Evolutionary conservation across 2,888 invertebrate species (phyloP).

Genomic region (Drosophila pullipes): DNA sequence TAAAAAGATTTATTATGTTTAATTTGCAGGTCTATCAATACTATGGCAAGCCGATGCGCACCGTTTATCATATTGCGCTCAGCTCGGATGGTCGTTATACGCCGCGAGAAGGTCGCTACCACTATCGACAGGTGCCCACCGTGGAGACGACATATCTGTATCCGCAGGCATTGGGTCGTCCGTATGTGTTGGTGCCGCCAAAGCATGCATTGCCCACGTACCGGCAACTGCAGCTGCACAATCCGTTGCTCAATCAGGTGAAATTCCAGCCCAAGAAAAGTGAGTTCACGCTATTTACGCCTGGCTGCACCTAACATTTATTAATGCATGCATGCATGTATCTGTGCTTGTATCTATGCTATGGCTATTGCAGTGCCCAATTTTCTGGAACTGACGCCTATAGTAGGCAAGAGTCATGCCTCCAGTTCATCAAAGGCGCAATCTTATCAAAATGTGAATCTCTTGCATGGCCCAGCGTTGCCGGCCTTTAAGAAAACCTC

Average conservation of each 20-base stretch:
- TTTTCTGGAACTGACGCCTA: conserved; percentile 68
- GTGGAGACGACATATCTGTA: conserved; percentile 88
- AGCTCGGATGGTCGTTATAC: conserved; percentile 87
- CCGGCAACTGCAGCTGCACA: conserved; percentile 81
- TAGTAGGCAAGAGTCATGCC: conserved; percentile 63
- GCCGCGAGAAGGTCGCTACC: conserved; percentile 86
- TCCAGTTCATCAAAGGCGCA: conserved; percentile 69
- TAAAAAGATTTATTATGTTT: neutral
- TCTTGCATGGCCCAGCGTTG: conserved; percentile 69
- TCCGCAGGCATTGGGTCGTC: conserved; percentile 84
- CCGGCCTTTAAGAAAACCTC: conserved; percentile 62
- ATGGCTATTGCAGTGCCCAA: conserved; percentile 63
- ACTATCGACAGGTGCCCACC: conserved; percentile 84
- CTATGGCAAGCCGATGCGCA: conserved; percentile 79
- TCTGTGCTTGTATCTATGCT: neutral
- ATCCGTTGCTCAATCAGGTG: conserved; percentile 82
- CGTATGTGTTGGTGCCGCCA: conserved; percentile 61
- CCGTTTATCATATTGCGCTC: conserved; percentile 85
- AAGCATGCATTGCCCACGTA: conserved; percentile 80
- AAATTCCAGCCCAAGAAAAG: conserved; percentile 83
- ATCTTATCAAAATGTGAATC: conserved; percentile 82
- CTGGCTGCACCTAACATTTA: conserved; percentile 20
- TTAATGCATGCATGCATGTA: conserved; percentile 1
- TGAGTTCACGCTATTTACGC: conserved; percentile 53
- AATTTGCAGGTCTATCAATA: conserved; percentile 83